A percentile compares a stretch with the other conserved stretches of the same genome.
These are phyloP conservation scores for Pristionchus entomophagus DNA, from an alignment of 2,888 invertebrate genomes.

Conservation along the genomic window DNA sequence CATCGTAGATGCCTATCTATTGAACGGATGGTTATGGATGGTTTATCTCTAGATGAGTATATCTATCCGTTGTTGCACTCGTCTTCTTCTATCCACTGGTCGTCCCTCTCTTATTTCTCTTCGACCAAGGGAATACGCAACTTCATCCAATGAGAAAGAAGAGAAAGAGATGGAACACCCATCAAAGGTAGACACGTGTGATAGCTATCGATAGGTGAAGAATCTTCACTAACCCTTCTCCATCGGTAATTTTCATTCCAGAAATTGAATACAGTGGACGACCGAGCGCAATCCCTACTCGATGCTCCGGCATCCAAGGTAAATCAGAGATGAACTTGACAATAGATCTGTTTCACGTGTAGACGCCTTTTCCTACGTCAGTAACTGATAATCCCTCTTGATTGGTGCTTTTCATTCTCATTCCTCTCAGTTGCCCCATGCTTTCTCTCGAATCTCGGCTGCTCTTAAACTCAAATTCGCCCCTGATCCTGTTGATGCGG, in stretches of 20 bases:
- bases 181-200: neutral
- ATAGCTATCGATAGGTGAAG: neutral
- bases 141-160: neutral
- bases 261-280: neutral
- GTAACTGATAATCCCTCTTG: no score
- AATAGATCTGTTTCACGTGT: no score
- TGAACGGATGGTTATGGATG: neutral
- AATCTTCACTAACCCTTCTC: neutral
- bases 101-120: neutral
- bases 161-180: neutral
- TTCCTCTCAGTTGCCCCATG: conserved; percentile 26
- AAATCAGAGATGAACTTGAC: no score
- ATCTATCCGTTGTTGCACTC: neutral
- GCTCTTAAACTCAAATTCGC: conserved; percentile 57
- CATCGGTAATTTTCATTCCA: neutral
- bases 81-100: neutral
- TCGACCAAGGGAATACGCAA: neutral
- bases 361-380: no score
- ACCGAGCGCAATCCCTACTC: conserved; percentile 3
- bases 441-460: conserved; percentile 56
- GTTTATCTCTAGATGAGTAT: neutral
- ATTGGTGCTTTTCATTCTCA: neutral
- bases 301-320: conserved; percentile 41
- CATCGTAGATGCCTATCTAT: no score
- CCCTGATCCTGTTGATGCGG: conserved; percentile 58